Evolutionary conservation across 2,888 invertebrate genomes (phyloP), one percentile per base, ranked within the genome.

Genomic region (Cepaea hortensis): DNA sequence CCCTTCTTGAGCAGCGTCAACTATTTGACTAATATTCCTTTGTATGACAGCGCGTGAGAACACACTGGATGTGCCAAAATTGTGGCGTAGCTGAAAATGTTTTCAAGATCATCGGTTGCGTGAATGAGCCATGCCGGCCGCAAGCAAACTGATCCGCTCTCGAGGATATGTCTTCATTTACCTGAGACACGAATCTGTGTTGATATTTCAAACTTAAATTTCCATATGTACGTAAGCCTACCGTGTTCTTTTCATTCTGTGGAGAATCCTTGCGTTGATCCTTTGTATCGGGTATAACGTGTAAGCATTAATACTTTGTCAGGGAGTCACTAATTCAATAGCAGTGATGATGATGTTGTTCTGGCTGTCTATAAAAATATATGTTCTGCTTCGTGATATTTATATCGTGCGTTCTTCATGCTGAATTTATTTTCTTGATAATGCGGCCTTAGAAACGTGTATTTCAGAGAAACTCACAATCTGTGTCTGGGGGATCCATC

Each of bases 171-270:
- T 50, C 73, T 61, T 35, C 35, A 70, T 61, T 85, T 85, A 77
- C 81, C 55, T 55, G 46, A 15, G 46, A 72, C 85, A 85, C 85
- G 85, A 61, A 48, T 35, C 46, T n/a, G n/a, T 85, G 85, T 85
- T 85, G 85, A 70, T 85, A 80, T 85, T 85, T 80, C 80, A 80
- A 81, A 70, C 85, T 85, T 85, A 72, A 85, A 80, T 85, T 85
- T 80, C 85, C 55, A 23, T 70, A 79, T 75, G 79, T 70, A 68
- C 55, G 79, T 70, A 70, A 48, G 70, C 50, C 50, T 55, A 48
- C 68, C 48, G 68, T 50, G 70, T 68, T 20, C 6, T 48, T 18
- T 50, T 81, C 68, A 48, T 46, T 81, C 81, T 15, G 9, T 50
- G 50, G 70, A n/a, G 68, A 70, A 70, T 81, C 81, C 81, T 23